A percentile compares a stretch with the other conserved stretches of the same genome.
phyloP scores from a whole-genome alignment of 2,113 vertebrate species.

The Xiphias gladius region DNA sequence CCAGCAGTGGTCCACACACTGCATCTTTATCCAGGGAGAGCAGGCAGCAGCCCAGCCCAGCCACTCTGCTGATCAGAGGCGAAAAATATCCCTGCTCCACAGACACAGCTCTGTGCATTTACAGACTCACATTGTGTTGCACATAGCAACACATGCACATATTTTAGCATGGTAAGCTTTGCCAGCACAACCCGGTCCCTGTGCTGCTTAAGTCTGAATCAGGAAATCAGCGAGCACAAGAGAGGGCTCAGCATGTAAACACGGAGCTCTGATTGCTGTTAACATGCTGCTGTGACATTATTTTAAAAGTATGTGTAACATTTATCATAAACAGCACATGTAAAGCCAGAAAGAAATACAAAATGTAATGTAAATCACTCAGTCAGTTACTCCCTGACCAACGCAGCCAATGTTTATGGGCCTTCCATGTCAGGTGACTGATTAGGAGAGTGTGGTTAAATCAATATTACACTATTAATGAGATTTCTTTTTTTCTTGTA shows the following conservation, averaged over 20 bases:
- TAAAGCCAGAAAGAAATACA: background rate
- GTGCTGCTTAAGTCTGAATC: conserved; percentile 69
- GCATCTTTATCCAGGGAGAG: conserved; percentile 73
- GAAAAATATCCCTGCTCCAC: conserved; percentile 75
- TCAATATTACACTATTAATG: too few relatives aligned
- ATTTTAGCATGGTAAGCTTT: conserved; percentile 76
- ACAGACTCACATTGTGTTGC: conserved; percentile 81
- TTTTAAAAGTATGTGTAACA: conserved; percentile 9
- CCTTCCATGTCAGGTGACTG: background rate
- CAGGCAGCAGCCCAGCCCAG: conserved; percentile 63
- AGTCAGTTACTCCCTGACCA: background rate
- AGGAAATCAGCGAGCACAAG: conserved; percentile 59
- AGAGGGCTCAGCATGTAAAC: conserved; percentile 46
- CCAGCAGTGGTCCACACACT: conserved; percentile 70
- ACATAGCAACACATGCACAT: conserved; percentile 80
- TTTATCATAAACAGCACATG: background rate
- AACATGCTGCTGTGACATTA: conserved; percentile 21
- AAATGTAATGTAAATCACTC: background rate
- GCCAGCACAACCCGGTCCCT: conserved; percentile 77
- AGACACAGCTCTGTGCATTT: conserved; percentile 80
- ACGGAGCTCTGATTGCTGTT: background rate
- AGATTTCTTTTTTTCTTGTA: too few relatives aligned
- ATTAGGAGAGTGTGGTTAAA: too few relatives aligned
- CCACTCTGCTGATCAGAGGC: conserved; percentile 67
- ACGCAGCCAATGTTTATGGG: too few relatives aligned